Conservation (phyloP, 2,888 invertebrate species). For the Adelognathus sp. region DNA sequence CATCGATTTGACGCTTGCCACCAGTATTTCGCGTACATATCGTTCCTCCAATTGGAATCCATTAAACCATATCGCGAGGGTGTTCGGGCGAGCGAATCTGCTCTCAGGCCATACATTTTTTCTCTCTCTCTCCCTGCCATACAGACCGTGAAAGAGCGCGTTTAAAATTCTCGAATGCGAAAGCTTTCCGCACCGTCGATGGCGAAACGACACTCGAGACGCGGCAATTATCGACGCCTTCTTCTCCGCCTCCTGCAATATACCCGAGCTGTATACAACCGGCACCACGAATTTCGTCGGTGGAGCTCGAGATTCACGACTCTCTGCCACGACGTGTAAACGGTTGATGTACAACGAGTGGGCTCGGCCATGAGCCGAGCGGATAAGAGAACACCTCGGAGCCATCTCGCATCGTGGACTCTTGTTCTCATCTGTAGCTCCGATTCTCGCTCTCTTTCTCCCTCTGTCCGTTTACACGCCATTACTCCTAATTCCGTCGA, state of each 20-base stretch:
- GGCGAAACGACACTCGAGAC: not conserved
- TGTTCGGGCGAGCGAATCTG: no score
- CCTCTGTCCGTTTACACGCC: constrained; percentile 48
- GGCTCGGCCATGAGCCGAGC: constrained; percentile 26
- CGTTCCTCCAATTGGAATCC: no score
- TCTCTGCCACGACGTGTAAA: not conserved
- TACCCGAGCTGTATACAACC: not conserved
- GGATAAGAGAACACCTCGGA: constrained; percentile 31
- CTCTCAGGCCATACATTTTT: no score
- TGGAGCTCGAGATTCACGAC: constrained; percentile 20
- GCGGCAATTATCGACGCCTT: constrained; percentile 34
- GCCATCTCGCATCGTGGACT: constrained; percentile 1
- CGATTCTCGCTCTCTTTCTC: not conserved
- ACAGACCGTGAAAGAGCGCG: no score
- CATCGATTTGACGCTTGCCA: no score
- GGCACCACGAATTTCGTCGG: constrained; percentile 2
- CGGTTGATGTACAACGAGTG: constrained; percentile 35
- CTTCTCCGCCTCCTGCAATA: not conserved
- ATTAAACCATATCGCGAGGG: no score
- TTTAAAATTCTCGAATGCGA: constrained; percentile 4
- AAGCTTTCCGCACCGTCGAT: constrained; percentile 1
- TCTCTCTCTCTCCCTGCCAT: no score
- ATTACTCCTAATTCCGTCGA: constrained; percentile 49
- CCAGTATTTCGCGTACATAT: no score
- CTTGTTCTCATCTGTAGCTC: constrained; percentile 22